Base-by-base conservation (phyloP, 2,888 invertebrate genomes). In the Scaptomyza flava region DNA sequence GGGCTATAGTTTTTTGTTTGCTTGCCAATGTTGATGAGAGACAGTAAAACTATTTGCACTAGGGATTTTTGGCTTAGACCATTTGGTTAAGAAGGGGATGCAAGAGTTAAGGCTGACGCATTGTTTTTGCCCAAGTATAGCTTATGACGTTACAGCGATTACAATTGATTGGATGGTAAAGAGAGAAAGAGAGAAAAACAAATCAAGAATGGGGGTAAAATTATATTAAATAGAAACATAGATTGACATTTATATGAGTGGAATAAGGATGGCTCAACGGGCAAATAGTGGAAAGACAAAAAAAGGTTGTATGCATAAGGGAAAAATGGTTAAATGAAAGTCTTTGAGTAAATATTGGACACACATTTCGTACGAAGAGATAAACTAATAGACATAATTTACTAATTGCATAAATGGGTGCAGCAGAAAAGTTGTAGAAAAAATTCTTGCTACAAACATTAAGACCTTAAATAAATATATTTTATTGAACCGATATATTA, bases 41-140 rank as follows among this genome's bases (percentile, higher is more conserved):
- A 66, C 52, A 75, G 60, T 50, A 41, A 63, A 75, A 75, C 65
- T 75, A 74, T 80, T 77, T 80, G 67, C 68, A 33, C 58, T 52
- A 51, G 58, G 54, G 77, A 74, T 41, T 81, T 72, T 69, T 50
- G 59, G 52, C 48, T 61, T 47, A 48, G 30, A 33, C 9, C 17
- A 11, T n/a, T 23, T 23, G 34, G 11, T 12, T n/a, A 8, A 17
- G 34, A 30, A 12, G 20, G 9, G 27, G 30, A 11, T 31, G 30
- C 12, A 47, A 20, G 47, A 45, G 36, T 33, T 53, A 41, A 47
- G 45, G 33, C 69, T 53, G 61, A 54, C 53, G 50, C 62, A 50
- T 57, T 50, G 51, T 47, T 23, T 65, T 48, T 60, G 45, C 51
- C 33, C 17, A 17, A 41, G 9, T 33, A 36, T 14, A 42, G 52